Evolutionary conservation across 2,113 vertebrate species (phyloP).

Genomic region (Taxidea taxus): DNA sequence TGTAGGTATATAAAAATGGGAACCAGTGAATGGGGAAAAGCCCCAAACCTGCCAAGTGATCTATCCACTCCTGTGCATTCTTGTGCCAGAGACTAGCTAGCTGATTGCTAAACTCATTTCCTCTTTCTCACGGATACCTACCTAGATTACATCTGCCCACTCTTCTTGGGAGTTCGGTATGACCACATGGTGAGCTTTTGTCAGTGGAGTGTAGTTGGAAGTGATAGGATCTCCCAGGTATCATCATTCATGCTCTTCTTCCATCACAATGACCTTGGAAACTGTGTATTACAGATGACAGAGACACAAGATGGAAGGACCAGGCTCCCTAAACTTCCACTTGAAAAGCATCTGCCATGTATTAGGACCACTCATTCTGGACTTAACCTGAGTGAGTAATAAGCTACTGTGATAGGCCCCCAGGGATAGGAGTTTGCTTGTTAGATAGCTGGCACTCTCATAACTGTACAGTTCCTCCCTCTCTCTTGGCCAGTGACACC

Average conservation of each 20-base stretch:
- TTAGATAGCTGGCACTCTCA: not conserved
- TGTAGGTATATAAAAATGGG: not conserved
- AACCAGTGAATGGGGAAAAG: not conserved
- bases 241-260: not conserved
- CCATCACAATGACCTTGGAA: not conserved
- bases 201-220: not conserved
- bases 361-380: not conserved
- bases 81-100: not conserved
- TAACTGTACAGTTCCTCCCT: not conserved
- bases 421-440: not conserved
- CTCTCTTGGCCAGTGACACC: not conserved
- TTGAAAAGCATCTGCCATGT: not conserved
- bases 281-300: not conserved
- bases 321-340: not conserved
- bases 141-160: not conserved
- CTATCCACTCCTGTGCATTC: not conserved
- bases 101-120: not conserved
- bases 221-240: not conserved
- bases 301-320: not conserved
- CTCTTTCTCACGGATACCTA: not conserved
- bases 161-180: not conserved
- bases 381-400: not conserved
- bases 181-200: not conserved
- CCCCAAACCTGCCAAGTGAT: not conserved
- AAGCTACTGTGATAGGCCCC: not conserved